Percentiles rank a stretch among this genome's conserved stretches.
phyloP scores from a whole-genome alignment of 1,140 invertebrate species.

The Elymnias hypermnestra region DNA sequence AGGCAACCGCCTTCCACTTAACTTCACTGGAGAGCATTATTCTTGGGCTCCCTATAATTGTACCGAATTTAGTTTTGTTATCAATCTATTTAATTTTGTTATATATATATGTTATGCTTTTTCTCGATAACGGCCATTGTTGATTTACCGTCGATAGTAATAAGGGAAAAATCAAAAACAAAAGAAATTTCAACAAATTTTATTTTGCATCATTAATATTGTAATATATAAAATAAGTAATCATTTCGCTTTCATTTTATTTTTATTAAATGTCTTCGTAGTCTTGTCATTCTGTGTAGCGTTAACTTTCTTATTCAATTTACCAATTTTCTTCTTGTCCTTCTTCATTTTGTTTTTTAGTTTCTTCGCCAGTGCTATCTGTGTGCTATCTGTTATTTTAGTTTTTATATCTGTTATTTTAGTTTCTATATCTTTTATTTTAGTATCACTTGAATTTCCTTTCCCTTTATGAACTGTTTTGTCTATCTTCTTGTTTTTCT shows the following conservation, averaged over 20 bases:
- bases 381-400: slow-evolving; percentile 42
- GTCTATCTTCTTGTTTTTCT: slow-evolving; percentile 21
- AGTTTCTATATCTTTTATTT: too few species aligned
- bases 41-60: too few species aligned
- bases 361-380: slow-evolving; percentile 40
- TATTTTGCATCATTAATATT: background rate
- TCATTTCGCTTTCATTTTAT: slow-evolving; percentile 25
- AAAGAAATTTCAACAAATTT: background rate
- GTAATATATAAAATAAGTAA: background rate
- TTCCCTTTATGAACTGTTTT: slow-evolving; percentile 8
- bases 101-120: too few species aligned
- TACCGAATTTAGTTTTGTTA: too few species aligned
- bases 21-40: too few species aligned
- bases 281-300: slow-evolving; percentile 23
- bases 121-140: too few species aligned
- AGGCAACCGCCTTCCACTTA: too few species aligned
- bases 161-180: too few species aligned
- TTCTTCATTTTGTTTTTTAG: slow-evolving; percentile 56
- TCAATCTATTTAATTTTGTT: too few species aligned
- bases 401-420: too few species aligned
- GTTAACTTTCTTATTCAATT: slow-evolving; percentile 25
- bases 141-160: too few species aligned
- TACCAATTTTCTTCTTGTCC: slow-evolving; percentile 44
- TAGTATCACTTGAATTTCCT: slow-evolving; percentile 31
- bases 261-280: slow-evolving; percentile 36